phyloP scores from a whole-genome alignment of 2,797 vertebrate species.

The Nannoperca obscura region DNA sequence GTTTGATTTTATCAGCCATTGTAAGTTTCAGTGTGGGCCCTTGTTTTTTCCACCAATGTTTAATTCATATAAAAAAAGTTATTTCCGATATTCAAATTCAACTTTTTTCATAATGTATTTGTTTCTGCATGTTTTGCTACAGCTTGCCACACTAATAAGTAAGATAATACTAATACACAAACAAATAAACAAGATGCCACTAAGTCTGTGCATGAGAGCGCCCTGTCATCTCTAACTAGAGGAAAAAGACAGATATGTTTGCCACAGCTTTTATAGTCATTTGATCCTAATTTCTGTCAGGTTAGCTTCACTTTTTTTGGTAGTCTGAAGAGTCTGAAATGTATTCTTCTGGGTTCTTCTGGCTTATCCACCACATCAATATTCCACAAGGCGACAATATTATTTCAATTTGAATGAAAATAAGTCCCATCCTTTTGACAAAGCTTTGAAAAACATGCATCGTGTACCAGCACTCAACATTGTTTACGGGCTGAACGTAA shows the following conservation, averaged over 20 bases:
- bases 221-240: conserved; percentile 37
- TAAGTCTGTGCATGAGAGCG: not conserved
- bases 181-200: not conserved
- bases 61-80: not conserved
- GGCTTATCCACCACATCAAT: conserved; percentile 83
- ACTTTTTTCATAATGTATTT: not conserved
- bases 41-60: not conserved
- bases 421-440: conserved; percentile 87
- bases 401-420: conserved; percentile 91
- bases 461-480: conserved; percentile 83
- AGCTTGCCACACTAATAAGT: not conserved
- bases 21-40: not conserved
- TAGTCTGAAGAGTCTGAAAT: conserved; percentile 58
- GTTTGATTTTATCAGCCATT: not conserved
- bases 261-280: conserved; percentile 33
- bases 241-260: conserved; percentile 16
- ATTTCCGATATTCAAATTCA: not conserved
- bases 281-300: conserved; percentile 59
- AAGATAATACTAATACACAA: not conserved
- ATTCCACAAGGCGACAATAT: conserved; percentile 89
- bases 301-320: conserved; percentile 14
- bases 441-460: conserved; percentile 91
- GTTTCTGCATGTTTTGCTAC: not conserved
- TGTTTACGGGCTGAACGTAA: conserved; percentile 79
- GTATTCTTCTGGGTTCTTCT: conserved; percentile 50